Percentiles rank a stretch among this genome's conserved stretches.
Conservation (phyloP, 2,113 vertebrate species). For the Ailuropoda melanoleuca region DNA sequence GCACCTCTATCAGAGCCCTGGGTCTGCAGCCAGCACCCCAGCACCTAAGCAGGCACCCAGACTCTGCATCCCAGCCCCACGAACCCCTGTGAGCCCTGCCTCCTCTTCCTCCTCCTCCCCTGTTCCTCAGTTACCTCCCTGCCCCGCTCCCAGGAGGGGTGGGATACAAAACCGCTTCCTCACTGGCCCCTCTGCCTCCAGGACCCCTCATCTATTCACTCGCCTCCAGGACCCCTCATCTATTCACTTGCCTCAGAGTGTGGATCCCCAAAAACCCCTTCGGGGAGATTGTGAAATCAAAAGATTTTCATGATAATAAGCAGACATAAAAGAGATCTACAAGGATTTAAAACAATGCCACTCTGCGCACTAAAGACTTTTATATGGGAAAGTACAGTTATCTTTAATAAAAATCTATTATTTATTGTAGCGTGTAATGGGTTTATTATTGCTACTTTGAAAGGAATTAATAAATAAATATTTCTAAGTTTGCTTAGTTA, state of each 20-base stretch:
- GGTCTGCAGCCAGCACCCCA: not conserved
- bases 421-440: not conserved
- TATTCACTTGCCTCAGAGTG: not conserved
- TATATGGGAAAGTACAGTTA: not conserved
- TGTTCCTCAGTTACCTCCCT: not conserved
- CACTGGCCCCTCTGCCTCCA: not conserved
- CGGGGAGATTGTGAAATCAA: not conserved
- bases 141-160: not conserved
- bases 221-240: not conserved
- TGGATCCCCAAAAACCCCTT: not conserved
- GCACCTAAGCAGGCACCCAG: not conserved
- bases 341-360: not conserved
- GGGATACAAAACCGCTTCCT: not conserved
- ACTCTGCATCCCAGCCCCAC: not conserved
- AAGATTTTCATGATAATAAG: not conserved
- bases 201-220: not conserved
- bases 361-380: not conserved
- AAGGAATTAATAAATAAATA: not conserved
- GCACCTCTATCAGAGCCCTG: fast-evolving
- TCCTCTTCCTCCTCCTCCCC: fast-evolving
- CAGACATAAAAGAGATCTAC: not conserved
- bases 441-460: not conserved
- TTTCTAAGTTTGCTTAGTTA: not conserved
- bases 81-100: too few species aligned
- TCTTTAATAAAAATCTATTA: not conserved